Percentiles rank a stretch among this genome's conserved stretches.
These are phyloP conservation scores for Morinoia aosen DNA, from an alignment of 2,888 invertebrate genomes.

Conservation along the genomic window DNA sequence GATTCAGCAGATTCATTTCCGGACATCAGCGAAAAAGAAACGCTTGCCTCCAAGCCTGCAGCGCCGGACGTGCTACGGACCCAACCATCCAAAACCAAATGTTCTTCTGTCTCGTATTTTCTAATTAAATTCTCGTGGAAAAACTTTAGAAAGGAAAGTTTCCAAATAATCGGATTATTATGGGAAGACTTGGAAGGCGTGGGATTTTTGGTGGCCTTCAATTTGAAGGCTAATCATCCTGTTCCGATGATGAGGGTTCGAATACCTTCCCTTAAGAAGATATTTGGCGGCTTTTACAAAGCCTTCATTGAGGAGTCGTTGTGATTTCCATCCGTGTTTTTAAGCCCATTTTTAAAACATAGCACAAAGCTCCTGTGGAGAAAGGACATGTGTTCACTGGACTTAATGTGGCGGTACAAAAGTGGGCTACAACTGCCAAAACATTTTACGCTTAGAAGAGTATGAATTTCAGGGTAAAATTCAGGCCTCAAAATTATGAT, in stretches of 20 bases:
- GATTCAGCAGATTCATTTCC: background rate
- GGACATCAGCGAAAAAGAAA: constrained; percentile 15
- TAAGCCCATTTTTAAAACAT: background rate
- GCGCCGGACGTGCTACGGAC: background rate
- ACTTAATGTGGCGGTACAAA: background rate
- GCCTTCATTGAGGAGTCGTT: background rate
- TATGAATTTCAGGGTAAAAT: too few species aligned
- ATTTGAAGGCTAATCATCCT: constrained; percentile 41
- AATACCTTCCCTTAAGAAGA: constrained; percentile 32
- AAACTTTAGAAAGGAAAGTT: constrained; percentile 53
- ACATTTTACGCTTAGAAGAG: too few species aligned
- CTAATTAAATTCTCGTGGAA: constrained; percentile 50
- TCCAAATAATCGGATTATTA: constrained; percentile 52
- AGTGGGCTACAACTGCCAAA: too few species aligned
- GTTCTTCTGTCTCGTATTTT: constrained; percentile 52
- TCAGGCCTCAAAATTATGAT: too few species aligned
- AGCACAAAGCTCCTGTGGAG: background rate
- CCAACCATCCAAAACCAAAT: constrained; percentile 36
- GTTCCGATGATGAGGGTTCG: constrained; percentile 40
- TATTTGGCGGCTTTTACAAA: background rate
- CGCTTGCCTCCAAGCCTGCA: background rate
- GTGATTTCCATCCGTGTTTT: background rate
- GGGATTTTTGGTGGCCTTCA: constrained; percentile 39
- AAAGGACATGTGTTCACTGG: background rate
- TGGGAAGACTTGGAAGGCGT: constrained; percentile 48